Base-by-base conservation (phyloP, 2,113 vertebrate genomes). In the Gorsachius goisagi region DNA sequence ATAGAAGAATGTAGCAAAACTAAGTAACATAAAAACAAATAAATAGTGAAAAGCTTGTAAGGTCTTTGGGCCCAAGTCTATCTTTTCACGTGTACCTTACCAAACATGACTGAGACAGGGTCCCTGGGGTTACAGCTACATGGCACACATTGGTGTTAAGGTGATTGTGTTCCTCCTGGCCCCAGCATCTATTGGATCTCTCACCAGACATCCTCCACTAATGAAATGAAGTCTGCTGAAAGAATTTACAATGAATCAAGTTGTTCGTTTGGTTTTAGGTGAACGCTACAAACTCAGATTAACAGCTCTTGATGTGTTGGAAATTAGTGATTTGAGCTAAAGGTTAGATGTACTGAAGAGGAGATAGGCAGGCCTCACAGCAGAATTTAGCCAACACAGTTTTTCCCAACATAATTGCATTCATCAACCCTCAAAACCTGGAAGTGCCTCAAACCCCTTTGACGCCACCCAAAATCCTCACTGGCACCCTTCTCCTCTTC, bases 81-180 rank as follows among this genome's bases (percentile, higher is more conserved):
- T 59, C 22, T 73, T 74, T 84, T 64, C 28, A 20, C 2, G 2
- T 23, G 7, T 58, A 39, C 30, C 9, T 74, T 37, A 52, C 11
- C 18, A 79, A 90, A 63, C 27, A 26, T 9, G 33, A 62, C 12
- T 0, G 0, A 45, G 24, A 45, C 5, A 47, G 22, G 6, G 44
- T 35, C 17, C n/a, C 49, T 66, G 19, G 24, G 33, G 30, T 49
- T 92, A 62, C 58, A 76, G 62, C 11, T 44, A 22, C 18, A 5
- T 30, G n/a, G 28, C 21, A 72, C 6, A 5, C 32, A 27, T 4
- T 3, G 2, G 7, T 56, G 9, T 28, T 41, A 58, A 60, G 59
- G 11, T 52, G 26, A 28, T 71, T 58, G 27, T 18, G 11, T 26
- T 68, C 16, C 58, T 76, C 47, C 50, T 18, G 27, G 37, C n/a